Evolutionary conservation across 37 sponge, comb jelly and placozoan genomes (phyloP), one percentile per base, ranked within the genome.

Genomic region (Theonella swinhoei): DNA sequence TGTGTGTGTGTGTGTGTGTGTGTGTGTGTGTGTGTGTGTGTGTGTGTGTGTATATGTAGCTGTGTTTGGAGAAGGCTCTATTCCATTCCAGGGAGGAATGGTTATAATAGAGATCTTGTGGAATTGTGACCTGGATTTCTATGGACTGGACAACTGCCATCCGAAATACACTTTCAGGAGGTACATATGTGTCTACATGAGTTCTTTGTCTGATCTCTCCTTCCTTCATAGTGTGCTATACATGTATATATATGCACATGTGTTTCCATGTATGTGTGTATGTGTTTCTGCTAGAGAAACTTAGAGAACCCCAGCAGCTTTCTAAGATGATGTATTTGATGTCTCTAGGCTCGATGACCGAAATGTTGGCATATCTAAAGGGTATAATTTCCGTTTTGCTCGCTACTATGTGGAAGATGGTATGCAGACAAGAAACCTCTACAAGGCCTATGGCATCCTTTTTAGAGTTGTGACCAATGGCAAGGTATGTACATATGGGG

Each of bases 321-420:
- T n/a, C n/a, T n/a, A n/a, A n/a, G n/a, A n/a, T n/a, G n/a, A n/a
- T n/a, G n/a, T n/a, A n/a, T n/a, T n/a, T n/a, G n/a, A n/a, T n/a
- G n/a, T 68, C 58, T 66, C 70, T 34, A 68, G 95, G 64, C 24
- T 88, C 66, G 95, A 94, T 37, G 42, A 91, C 35, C 86, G 89
- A 28, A 60, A 71, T 32, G 68, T 43, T 4, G 65, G n/a, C 20
- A 61, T 90, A 37, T 88, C 94, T 11, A 39, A 72, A 28, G 95
- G 95, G 69, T 94, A 54, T 78, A 94, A 89, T 47, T 94, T 94
- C 77, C 80, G 95, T 91, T 94, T 68, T 3, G 28, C 1, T 34
- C 26, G 25, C 38, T 36, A 3, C 9, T 58, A 30, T 24, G 1
- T 76, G 64, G 38, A 62, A 29, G 20, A 74, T 36, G 88, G 69